Evolutionary conservation across 2,113 vertebrate genomes (phyloP), one percentile per base, ranked within the genome.

Genomic region (Indri indri): DNA sequence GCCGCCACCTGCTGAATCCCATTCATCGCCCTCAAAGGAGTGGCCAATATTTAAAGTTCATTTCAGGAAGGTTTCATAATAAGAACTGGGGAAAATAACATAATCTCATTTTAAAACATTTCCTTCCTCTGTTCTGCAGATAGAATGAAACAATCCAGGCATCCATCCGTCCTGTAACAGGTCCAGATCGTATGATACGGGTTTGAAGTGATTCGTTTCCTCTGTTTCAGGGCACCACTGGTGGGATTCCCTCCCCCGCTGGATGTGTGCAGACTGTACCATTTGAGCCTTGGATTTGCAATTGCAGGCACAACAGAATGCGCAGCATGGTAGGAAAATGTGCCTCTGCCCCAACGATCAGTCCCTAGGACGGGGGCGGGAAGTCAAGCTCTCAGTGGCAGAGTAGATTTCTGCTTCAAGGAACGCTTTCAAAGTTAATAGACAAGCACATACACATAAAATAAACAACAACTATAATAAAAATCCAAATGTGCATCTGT

Each of bases 71-170:
- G 98, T 97, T 98, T 98, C 97, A 97, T 98, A 97, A 98, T 96
- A 97, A 98, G 97, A 98, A 97, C 96, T 97, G 90, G 97, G 97
- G 95, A 97, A 98, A 98, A 98, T 97, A 98, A 97, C 97, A 98
- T 95, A 98, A 98, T 99, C 98, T 98, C 96, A 91, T 97, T 98
- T 98, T 97, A 98, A 98, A 98, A 98, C 98, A 97, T 98, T 99
- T 98, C 98, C 98, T 98, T 99, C 98, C 98, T 98, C 98, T 98
- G 97, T 98, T 98, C 97, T 98, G 98, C 98, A 83, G 96, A 95
- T 95, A 94, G 97, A 98, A 97, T 98, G 45, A 92, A 98, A 98
- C 98, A 98, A 96, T 98, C 95, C 97, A 93, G 96, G 97, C 94
- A 77, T 84, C 97, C 98, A 97, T 98, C 98, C 98, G 98, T 96